Base-by-base conservation (phyloP, 2,797 vertebrate genomes). In the Muraenolepis orangiensis region DNA sequence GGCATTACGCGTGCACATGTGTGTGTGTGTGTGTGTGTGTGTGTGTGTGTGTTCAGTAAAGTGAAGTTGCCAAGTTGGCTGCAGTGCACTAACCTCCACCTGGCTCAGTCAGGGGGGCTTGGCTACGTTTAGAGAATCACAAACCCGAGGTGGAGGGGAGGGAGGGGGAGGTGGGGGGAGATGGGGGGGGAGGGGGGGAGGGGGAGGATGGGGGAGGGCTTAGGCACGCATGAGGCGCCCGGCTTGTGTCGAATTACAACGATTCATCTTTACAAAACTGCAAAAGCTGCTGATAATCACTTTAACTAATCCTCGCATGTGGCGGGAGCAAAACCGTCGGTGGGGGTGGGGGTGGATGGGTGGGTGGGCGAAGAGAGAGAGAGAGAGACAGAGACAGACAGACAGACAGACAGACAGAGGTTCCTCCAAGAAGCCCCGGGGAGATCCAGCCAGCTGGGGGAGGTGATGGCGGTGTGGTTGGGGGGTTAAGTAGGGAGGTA, bases 281-380 rank as follows among this genome's bases (percentile, higher is more conserved):
- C 86, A 86, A 91, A 93, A 93, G 93, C 91, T 90, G 86, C 87
- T 91, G 86, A 91, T 93, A 94, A 94, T 94, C 93, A 82, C 88
- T 91, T 93, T 88, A 91, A 90, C 91, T 94, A 93, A 93, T 93
- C 93, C 92, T 76, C 74, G 78, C 84, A 87, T 71, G 82, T 88
- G 86, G 78, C 51, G 66, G 88, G 91, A 88, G n/a, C n/a, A n/a
- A 90, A 92, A 92, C 87, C 86, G 84, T 87, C 83, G 70, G n/a
- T 82, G 80, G 81, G 84, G 69, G 4, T 78, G 80, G 83, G 87
- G 87, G 80, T 89, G 87, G 84, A n/a, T n/a, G 88, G 87, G 84
- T 80, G 86, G 87, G 85, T 83, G 87, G 80, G 86, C 87, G 77
- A 86, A 84, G 86, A 84, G 84, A 80, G 78, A 73, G 66, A 36